Evolutionary conservation across 2,113 vertebrate genomes (phyloP).

Genomic region (Raja brachyura): DNA sequence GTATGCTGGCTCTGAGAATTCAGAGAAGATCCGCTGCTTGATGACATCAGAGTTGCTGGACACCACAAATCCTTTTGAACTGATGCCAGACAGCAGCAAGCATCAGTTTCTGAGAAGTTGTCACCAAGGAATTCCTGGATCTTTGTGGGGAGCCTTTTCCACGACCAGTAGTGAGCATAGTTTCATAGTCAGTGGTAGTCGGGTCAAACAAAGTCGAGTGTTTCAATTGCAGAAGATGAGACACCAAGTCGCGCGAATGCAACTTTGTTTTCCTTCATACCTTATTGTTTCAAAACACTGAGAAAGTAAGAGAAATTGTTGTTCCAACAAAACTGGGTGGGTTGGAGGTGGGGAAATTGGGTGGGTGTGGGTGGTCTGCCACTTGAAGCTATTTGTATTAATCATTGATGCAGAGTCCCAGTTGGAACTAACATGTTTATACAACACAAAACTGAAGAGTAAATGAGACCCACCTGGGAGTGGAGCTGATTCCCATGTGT

Average conservation of each 20-base stretch:
- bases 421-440: background rate
- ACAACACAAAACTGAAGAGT: background rate
- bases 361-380: background rate
- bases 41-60: no score
- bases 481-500: background rate
- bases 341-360: background rate
- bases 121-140: no score
- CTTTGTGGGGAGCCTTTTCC: no score
- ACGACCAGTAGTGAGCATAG: no score
- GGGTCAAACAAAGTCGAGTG: background rate
- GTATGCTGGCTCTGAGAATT: no score
- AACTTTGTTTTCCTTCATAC: background rate
- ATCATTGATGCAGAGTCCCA: background rate
- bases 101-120: no score
- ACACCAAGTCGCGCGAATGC: background rate
- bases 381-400: slow-evolving; percentile 4
- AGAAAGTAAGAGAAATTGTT: background rate
- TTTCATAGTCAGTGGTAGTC: no score
- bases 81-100: no score
- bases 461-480: slow-evolving; percentile 8
- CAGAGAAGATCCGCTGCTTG: no score
- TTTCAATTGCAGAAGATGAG: background rate
- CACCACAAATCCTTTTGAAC: no score
- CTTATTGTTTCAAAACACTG: background rate
- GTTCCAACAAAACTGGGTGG: background rate